Evolutionary conservation across 1,140 invertebrate species (phyloP), one percentile per base, ranked within the genome.

Genomic region (Lineus longissimus): DNA sequence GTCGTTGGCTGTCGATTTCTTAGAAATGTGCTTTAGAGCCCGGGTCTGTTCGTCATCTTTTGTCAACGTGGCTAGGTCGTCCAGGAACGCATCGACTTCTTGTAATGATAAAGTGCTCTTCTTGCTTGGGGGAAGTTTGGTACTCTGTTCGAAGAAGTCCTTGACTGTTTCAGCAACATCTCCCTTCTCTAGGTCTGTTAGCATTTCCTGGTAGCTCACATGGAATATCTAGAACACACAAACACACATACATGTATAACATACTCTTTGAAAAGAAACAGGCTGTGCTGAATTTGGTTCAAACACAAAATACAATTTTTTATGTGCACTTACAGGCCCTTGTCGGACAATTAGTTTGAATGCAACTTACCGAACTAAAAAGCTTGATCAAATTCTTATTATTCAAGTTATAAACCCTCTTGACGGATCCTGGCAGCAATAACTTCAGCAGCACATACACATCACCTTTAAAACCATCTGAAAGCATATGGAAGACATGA

Each of bases 371-470:
- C 73, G 87, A 86, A 54, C 91, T 89, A 79, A 94, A 95, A 15
- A 96, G 77, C 79, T 96, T 97, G 0, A 95, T 84, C 40, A 96
- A 80, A 71, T 95, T 92, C 78, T 94, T 96, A 73, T 89, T 94
- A 80, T 95, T 93, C 25, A 97, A 79, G 83, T 96, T 96, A 74
- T 95, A 96, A 25, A 95, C 86, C 59, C 91, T 83, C 75, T 94
- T 93, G 1, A 87, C 85, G 40, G 90, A 88, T 23, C 88, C 88
- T 0, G 94, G 94, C 31, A 96, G 82, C n/a, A 96, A 76, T 55
- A 95, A 78, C 68, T 89, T 89, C 73, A 92, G 87, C 91, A 92
- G 92, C n/a, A 94, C 81, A 47, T 86, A 80, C 13, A 91, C 74
- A 81, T 94, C 88, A 1, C 93, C 88, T 72, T 89, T 84, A 77